Conservation (phyloP, 2,113 vertebrate species). For the Xenopus laevis region DNA sequence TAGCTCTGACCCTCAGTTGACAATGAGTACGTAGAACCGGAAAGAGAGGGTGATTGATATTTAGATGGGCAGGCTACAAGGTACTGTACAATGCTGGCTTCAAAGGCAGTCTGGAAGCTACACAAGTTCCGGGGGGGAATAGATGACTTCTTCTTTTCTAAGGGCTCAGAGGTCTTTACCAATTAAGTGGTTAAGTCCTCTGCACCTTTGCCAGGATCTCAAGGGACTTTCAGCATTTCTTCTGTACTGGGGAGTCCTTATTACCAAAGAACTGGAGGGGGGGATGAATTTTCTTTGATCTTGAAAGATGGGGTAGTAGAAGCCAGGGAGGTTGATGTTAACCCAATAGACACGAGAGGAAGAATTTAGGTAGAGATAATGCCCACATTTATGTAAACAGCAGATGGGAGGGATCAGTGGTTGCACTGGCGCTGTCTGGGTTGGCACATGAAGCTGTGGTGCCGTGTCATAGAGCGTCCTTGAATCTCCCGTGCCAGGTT, state of each 20-base stretch:
- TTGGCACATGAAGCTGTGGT: slow-evolving; percentile 84
- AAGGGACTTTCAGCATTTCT: background rate
- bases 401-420: slow-evolving; percentile 69
- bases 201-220: background rate
- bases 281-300: background rate
- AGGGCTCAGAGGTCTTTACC: background rate
- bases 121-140: background rate
- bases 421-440: slow-evolving; percentile 88
- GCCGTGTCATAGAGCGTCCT: slow-evolving; percentile 65
- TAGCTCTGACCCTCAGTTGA: background rate
- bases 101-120: background rate
- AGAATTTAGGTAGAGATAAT: slow-evolving; percentile 41
- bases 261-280: slow-evolving; percentile 5
- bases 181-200: background rate
- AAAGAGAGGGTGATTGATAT: background rate
- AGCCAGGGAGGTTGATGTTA: slow-evolving; percentile 21
- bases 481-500: slow-evolving; percentile 82
- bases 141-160: too few relatives aligned
- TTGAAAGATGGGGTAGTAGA: slow-evolving; percentile 10
- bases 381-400: slow-evolving; percentile 32
- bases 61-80: background rate
- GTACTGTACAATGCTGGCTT: background rate
- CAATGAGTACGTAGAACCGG: too few relatives aligned
- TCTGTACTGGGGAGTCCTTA: background rate
- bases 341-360: slow-evolving; percentile 15